Conservation (phyloP, 92 coral and sea anemone genomes). For the Isaurus tuberculatus region DNA sequence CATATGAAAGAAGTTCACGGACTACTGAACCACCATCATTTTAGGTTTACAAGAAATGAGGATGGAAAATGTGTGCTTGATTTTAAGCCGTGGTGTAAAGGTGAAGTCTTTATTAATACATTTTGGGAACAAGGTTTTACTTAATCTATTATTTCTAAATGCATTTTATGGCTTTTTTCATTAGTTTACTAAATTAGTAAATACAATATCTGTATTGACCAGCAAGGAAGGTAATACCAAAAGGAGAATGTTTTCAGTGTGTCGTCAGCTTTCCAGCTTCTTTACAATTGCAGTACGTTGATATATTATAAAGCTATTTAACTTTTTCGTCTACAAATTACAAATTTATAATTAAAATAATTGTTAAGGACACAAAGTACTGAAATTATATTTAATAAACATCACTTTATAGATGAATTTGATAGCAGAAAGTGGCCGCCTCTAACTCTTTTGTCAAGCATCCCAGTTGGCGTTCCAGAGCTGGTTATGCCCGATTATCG, state of each 20-base stretch:
- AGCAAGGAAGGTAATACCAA: background rate
- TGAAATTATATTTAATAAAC: background rate
- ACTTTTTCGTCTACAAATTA: background rate
- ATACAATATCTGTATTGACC: background rate
- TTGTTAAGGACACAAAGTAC: background rate
- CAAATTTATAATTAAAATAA: too few species aligned
- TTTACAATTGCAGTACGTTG: background rate
- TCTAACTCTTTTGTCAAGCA: background rate
- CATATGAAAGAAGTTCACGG: constrained; percentile 43
- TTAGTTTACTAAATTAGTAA: background rate
- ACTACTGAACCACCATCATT: constrained; percentile 56
- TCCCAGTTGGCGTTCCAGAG: constrained; percentile 59
- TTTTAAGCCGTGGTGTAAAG: constrained; percentile 22
- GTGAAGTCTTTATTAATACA: too few species aligned
- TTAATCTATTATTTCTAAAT: background rate
- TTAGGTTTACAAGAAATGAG: constrained; percentile 29
- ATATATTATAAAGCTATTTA: too few species aligned
- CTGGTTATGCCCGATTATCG: constrained; percentile 56
- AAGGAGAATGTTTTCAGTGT: too few species aligned
- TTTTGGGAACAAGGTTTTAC: too few species aligned
- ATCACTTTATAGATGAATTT: background rate
- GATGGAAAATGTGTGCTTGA: constrained; percentile 47
- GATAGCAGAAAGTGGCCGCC: constrained; percentile 29
- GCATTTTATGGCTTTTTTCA: background rate
- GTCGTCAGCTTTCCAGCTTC: background rate